Conservation (phyloP, 2,797 vertebrate genomes). For the Macropodus opercularis region DNA sequence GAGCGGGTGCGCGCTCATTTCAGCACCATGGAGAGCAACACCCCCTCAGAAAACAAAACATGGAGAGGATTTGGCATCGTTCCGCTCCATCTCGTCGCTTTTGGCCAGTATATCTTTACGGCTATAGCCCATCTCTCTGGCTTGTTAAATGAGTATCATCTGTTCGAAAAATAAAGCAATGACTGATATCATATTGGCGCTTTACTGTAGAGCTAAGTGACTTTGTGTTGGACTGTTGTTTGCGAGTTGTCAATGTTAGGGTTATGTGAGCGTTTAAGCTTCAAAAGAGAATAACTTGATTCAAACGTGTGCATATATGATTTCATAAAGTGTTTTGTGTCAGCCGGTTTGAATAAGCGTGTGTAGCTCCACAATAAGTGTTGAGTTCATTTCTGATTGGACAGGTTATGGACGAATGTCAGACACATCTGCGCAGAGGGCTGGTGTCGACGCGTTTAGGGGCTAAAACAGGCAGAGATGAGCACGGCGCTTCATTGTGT, state of each 20-base stretch:
- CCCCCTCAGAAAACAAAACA: conserved; percentile 17
- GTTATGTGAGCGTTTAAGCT: too few relatives aligned
- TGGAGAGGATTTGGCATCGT: neutral
- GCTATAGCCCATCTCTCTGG: too few relatives aligned
- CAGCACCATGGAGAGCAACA: conserved; percentile 82
- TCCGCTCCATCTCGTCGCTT: neutral
- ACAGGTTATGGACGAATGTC: conserved; percentile 72
- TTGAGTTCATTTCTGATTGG: conserved; percentile 69
- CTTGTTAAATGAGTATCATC: too few relatives aligned
- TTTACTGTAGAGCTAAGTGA: too few relatives aligned
- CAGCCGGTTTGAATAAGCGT: conserved; percentile 11
- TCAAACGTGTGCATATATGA: conserved; percentile 39
- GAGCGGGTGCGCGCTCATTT: conserved; percentile 53
- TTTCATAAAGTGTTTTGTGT: conserved; percentile 35
- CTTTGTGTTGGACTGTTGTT: too few relatives aligned
- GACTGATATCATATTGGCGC: too few relatives aligned
- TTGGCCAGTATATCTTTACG: too few relatives aligned
- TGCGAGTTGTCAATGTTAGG: too few relatives aligned
- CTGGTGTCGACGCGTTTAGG: conserved; percentile 74
- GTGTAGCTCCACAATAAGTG: too few relatives aligned
- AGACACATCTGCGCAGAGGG: conserved; percentile 78
- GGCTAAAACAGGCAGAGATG: conserved; percentile 40
- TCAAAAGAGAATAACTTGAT: conserved; percentile 6
- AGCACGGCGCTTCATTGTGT: conserved; percentile 63
- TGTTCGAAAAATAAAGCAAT: too few relatives aligned